These are phyloP conservation scores for Amiota minor DNA, from an alignment of 2,888 invertebrate genomes.

Conservation along the genomic window DNA sequence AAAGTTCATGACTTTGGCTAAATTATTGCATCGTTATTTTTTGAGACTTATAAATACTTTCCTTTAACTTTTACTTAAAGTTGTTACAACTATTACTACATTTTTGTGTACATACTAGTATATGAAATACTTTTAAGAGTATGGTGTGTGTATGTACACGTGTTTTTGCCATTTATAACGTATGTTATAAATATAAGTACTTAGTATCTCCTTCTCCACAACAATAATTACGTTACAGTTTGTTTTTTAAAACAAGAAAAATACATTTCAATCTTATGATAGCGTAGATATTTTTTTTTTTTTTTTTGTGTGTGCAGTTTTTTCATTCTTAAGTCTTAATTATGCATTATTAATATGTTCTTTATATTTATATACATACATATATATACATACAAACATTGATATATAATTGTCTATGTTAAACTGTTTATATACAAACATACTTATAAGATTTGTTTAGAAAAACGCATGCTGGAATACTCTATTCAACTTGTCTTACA, in stretches of 20 bases:
- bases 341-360: slow-evolving; percentile 26
- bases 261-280: too few species aligned
- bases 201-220: not conserved
- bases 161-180: slow-evolving; percentile 53
- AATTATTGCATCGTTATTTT: too few species aligned
- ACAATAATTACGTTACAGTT: too few species aligned
- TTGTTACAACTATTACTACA: slow-evolving; percentile 36
- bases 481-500: not conserved
- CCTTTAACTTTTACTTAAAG: too few species aligned
- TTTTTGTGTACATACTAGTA: slow-evolving; percentile 36
- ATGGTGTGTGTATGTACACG: slow-evolving; percentile 29
- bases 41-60: too few species aligned
- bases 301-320: not conserved
- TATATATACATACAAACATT: slow-evolving; percentile 38
- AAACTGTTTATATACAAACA: slow-evolving; percentile 15
- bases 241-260: too few species aligned
- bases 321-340: slow-evolving; percentile 18
- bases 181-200: not conserved
- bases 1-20: too few species aligned
- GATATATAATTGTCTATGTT: slow-evolving; percentile 36
- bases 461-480: slow-evolving; percentile 14
- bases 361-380: slow-evolving; percentile 23
- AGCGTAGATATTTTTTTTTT: not conserved
- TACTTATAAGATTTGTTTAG: slow-evolving; percentile 8
- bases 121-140: slow-evolving; percentile 36